phyloP scores from a whole-genome alignment of 2,888 invertebrate genomes.

The Meandrusa payeni region DNA sequence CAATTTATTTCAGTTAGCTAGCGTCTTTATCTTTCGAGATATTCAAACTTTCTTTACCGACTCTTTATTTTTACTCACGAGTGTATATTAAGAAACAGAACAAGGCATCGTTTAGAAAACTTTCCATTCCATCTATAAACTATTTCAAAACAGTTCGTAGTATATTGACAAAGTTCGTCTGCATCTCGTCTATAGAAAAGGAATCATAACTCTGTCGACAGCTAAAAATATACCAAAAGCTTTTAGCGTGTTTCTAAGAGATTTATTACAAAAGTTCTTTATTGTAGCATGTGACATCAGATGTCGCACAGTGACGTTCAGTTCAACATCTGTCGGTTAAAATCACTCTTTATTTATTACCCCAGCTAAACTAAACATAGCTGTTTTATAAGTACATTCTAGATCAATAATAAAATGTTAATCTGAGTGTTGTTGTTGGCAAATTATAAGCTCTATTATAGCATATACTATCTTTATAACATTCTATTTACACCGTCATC shows the following conservation, averaged over 20 bases:
- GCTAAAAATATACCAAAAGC: conserved; percentile 19
- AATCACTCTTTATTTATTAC: conserved; percentile 5
- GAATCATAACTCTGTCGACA: conserved; percentile 3
- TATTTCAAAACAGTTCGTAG: neutral
- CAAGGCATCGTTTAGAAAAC: neutral
- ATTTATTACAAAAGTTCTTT: conserved; percentile 24
- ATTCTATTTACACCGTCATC: too few relatives aligned
- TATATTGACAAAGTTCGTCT: conserved; percentile 9
- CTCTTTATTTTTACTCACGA: too few relatives aligned
- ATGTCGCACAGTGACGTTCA: conserved; percentile 9
- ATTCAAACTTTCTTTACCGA: too few relatives aligned
- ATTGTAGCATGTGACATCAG: conserved; percentile 16
- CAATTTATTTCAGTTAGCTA: too few relatives aligned
- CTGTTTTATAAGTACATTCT: neutral
- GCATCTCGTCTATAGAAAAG: neutral
- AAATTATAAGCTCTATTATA: too few relatives aligned
- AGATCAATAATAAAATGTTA: too few relatives aligned
- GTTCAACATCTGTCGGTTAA: conserved; percentile 11
- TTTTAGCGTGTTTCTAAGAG: conserved; percentile 6
- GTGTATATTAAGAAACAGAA: neutral
- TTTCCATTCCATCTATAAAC: too few relatives aligned
- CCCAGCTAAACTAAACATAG: neutral
- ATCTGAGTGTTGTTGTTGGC: too few relatives aligned
- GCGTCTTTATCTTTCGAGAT: too few relatives aligned
- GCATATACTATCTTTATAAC: too few relatives aligned